Base-by-base conservation (phyloP, 2,888 invertebrate genomes). In the Drosophila mimica region DNA sequence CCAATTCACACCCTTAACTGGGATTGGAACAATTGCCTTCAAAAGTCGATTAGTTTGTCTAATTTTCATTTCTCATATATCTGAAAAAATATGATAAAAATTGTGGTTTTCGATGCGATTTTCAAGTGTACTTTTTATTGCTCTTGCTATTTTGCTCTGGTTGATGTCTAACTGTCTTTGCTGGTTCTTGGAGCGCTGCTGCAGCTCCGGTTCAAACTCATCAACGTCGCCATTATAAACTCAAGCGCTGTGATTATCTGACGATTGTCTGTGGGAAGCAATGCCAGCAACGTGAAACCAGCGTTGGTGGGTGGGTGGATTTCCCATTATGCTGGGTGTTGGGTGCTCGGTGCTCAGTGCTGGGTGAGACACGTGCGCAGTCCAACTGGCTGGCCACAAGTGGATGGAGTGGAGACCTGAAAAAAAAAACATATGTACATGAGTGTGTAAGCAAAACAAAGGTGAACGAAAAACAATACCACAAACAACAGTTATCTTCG, bases 211-310 rank as follows among this genome's bases (percentile, higher is more conserved):
- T 67, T 74, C 62, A 78, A 81, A 74, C 78, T 76, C 83, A 86
- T 86, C 83, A 85, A 81, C 83, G 83, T 86, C 75, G 83, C 76
- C 59, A 83, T 83, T 86, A 86, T 86, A 79, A 83, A 83, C 87
- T 83, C 82, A 72, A 81, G 82, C 79, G 72, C 63, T 79, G 81
- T 83, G 81, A 83, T 86, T 83, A 83, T 86, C 82, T 79, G 76
- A 79, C 76, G 79, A 83, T 86, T 86, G 81, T 73, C 78, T 65
- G 70, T 73, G 73, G 46, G 9, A 54, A 56, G 40, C 46, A 74
- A 59, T 40, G 63, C 46, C 60, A 58, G 63, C 38, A 28, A 56
- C 52, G 48, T 40, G 68, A 48, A 69, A 57, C 69, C 48, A 56
- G 13, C 28, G 38, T 48, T 51, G 59, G 25, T 54, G 40, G 31